A percentile compares a stretch with the other conserved stretches of the same genome.
Conservation (phyloP, 2,888 invertebrate species). For the Morpho helenor region DNA sequence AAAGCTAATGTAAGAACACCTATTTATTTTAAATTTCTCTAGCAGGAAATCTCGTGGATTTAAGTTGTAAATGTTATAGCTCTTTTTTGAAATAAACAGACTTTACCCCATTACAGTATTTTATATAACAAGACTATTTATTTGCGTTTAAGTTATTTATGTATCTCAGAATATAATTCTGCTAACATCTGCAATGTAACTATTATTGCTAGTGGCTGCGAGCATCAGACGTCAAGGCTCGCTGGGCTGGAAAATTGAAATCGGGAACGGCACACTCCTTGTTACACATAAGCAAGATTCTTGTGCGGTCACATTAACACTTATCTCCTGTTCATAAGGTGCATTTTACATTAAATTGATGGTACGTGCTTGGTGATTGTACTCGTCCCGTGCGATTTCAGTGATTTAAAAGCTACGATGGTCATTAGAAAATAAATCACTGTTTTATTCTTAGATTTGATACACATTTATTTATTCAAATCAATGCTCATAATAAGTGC, state of each 20-base stretch:
- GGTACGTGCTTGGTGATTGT: slow-evolving; percentile 12
- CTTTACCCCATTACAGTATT: too few species aligned
- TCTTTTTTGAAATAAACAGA: too few species aligned
- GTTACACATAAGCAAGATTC: slow-evolving; percentile 17
- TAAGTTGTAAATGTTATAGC: too few species aligned
- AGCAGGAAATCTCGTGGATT: too few species aligned
- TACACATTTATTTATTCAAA: not conserved
- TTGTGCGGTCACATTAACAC: slow-evolving; percentile 2
- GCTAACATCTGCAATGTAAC: slow-evolving; percentile 49
- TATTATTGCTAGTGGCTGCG: slow-evolving; percentile 29
- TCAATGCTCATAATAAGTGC: too few species aligned
- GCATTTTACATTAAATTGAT: slow-evolving; percentile 13
- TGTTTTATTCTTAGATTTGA: slow-evolving; percentile 22
- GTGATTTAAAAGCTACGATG: slow-evolving; percentile 45
- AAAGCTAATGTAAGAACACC: too few species aligned
- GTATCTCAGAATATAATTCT: slow-evolving; percentile 33
- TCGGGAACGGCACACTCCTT: slow-evolving; percentile 38
- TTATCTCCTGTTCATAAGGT: not conserved
- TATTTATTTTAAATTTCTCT: too few species aligned
- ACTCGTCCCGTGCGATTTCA: slow-evolving; percentile 53
- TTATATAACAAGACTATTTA: too few species aligned
- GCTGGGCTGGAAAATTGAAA: slow-evolving; percentile 72
- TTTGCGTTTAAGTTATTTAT: not conserved
- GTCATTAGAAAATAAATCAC: slow-evolving; percentile 52
- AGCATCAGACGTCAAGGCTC: slow-evolving; percentile 56